These are phyloP conservation scores for Oncorhynchus nerka DNA, from an alignment of 2,113 vertebrate genomes.

Conservation along the genomic window DNA sequence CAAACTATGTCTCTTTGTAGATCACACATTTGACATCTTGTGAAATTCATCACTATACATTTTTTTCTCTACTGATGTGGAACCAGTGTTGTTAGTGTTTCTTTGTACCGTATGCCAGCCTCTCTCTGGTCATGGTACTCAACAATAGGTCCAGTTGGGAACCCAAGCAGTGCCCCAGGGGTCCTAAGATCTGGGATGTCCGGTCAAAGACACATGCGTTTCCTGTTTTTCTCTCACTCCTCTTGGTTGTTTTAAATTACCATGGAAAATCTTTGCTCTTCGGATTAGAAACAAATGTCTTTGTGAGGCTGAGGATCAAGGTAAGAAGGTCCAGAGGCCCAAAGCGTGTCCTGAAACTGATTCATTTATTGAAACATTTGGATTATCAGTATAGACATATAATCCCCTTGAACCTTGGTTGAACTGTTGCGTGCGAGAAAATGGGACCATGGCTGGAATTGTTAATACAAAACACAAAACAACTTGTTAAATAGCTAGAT, in stretches of 20 bases:
- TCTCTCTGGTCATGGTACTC: not conserved
- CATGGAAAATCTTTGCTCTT: too few relatives aligned
- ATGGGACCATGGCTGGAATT: not conserved
- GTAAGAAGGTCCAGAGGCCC: not conserved
- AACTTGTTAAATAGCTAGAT: too few relatives aligned
- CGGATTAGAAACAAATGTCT: constrained; percentile 33
- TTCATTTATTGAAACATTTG: constrained; percentile 35
- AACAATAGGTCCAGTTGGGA: constrained; percentile 18
- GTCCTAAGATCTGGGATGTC: constrained; percentile 34
- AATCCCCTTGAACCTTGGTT: constrained; percentile 9
- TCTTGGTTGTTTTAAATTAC: too few relatives aligned
- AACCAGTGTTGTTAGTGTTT: not conserved
- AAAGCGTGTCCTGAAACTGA: constrained; percentile 10
- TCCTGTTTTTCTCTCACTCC: too few relatives aligned
- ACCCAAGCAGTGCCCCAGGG: constrained; percentile 22
- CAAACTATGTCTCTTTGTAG: too few relatives aligned
- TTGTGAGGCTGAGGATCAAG: constrained; percentile 11
- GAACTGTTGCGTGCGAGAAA: constrained; percentile 1
- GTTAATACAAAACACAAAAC: too few relatives aligned
- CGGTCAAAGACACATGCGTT: not conserved
- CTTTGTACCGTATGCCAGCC: not conserved
- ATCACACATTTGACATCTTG: too few relatives aligned
- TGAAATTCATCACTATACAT: too few relatives aligned
- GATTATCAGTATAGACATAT: constrained; percentile 19
- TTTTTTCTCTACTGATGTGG: not conserved